These are phyloP conservation scores for Sinonovacula constricta DNA, from an alignment of 1,140 invertebrate species.

Conservation along the genomic window DNA sequence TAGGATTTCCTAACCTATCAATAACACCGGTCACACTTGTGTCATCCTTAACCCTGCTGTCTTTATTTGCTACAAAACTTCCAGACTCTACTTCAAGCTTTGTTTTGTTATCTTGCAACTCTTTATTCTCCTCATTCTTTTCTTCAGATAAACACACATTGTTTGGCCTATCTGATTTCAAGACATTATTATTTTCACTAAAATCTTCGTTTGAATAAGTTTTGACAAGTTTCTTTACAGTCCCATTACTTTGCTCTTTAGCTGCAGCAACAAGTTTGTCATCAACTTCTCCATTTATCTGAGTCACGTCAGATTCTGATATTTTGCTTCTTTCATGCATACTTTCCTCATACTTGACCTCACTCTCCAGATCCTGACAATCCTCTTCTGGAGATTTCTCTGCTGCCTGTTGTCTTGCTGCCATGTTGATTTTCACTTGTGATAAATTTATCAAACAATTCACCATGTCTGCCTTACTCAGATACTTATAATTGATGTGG, in stretches of 20 bases:
- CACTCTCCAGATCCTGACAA: background rate
- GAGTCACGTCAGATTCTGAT: too few relatives aligned
- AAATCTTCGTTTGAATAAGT: too few relatives aligned
- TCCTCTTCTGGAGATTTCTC: background rate
- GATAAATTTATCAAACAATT: constrained; percentile 65
- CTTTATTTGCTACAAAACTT: too few relatives aligned
- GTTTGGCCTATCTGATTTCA: too few relatives aligned
- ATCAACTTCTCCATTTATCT: background rate
- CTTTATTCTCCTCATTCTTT: background rate
- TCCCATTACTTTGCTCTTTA: background rate
- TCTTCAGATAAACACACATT: too few relatives aligned
- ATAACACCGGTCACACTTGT: too few relatives aligned
- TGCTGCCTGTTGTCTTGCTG: background rate
- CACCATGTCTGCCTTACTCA: constrained; percentile 75
- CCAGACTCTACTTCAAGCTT: too few relatives aligned
- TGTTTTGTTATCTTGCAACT: too few relatives aligned
- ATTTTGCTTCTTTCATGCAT: too few relatives aligned
- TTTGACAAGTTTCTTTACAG: background rate
- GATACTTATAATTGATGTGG: constrained; percentile 81
- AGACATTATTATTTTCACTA: too few relatives aligned
- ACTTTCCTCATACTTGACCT: background rate
- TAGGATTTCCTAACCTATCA: too few relatives aligned
- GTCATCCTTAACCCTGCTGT: too few relatives aligned
- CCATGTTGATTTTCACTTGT: constrained; percentile 48
- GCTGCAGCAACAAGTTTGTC: background rate